Evolutionary conservation across 1,140 invertebrate genomes (phyloP), one percentile per base, ranked within the genome.

Genomic region (Achroia grisella): DNA sequence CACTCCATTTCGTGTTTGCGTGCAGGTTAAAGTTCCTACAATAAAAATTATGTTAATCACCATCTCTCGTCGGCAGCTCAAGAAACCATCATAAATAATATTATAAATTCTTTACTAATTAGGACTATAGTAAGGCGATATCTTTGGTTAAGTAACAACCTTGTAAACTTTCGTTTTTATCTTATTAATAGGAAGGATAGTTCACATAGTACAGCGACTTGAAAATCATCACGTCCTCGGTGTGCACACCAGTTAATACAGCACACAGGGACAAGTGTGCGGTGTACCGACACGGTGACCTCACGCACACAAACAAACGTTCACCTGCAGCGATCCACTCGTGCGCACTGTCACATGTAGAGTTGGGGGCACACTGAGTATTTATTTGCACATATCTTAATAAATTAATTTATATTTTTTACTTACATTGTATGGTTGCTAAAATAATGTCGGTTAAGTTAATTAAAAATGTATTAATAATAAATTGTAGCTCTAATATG

Each of bases 291-390:
- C 55, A 47, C 40, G 56, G 32, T 80, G 76, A 83, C 79, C 76
- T 78, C 72, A 83, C 79, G 57, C 74, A 73, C 69, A 83, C 79
- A 48, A 0, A 3, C 10, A 42, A 11, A 32, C 10, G 33, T 59
- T 68, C 76, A 80, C 78, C 78, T 83, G 78, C 59, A 66, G 60
- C 69, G 64, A 63, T 47, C 60, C 61, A 72, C 74, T 75, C 71
- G 72, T 78, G 71, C 71, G 59, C 63, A 72, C 72, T 83, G 74
- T 80, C 79, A 79, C 67, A 62, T 58, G 39, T 60, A 49, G 63
- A 52, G 62, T 28, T 29, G 53, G 42, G 44, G 46, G 14, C 43
- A 56, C 39, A 71, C 46, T 54, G 36, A 10, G 52, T 15, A 30
- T 27, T 29, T 31, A 37, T 48, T 42, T 31, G 23, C 43, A 44